Evolutionary conservation across 2,888 invertebrate species (phyloP), one percentile per base, ranked within the genome.

Genomic region (Abrostola triplasia): DNA sequence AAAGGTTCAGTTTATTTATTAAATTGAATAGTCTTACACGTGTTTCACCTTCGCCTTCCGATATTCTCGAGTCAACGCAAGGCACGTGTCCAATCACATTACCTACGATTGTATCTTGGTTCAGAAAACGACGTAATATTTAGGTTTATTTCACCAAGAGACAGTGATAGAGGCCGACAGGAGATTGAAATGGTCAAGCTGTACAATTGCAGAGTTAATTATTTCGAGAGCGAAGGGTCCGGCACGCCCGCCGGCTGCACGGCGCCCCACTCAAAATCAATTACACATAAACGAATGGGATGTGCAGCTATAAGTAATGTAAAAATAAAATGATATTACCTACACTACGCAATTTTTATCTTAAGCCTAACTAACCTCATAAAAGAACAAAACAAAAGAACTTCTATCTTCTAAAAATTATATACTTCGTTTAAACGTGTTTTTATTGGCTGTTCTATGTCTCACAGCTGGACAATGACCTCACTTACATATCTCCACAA

Each of bases 131-230:
- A 54, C 44, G 36, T 41, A 24, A 54, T 12, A 57, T 58, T 60
- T 37, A 38, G 12, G 35, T 55, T 41, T 37, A 48, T 42, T 68
- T 13, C 40, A 36, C 24, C 37, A 41, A 35, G 36, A 44, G 13
- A 54, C 53, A 42, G 7, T 24, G 13, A 49, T 53, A 63, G 52
- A 56, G 48, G 56, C n/a, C 40, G 24, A 47, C 44, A 36, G n/a
- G 12, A 59, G 55, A 60, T 64, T 64, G 57, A 64, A 64, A 64
- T 51, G 64, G 53, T 57, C 59, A 24, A 53, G 36, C 36, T 24
- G 53, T 54, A 60, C 56, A 70, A 64, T 63, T 40, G 59, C 49
- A 13, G 11, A 53, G 52, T 53, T 59, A 48, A 69, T 69, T 57
- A 69, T 60, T 64, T 59, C 47, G 49, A 47, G 24, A 12, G 48